Percentiles rank a stretch among this genome's conserved stretches.
Conservation (phyloP, 2,113 vertebrate genomes). For the Tragelaphus buxtoni region DNA sequence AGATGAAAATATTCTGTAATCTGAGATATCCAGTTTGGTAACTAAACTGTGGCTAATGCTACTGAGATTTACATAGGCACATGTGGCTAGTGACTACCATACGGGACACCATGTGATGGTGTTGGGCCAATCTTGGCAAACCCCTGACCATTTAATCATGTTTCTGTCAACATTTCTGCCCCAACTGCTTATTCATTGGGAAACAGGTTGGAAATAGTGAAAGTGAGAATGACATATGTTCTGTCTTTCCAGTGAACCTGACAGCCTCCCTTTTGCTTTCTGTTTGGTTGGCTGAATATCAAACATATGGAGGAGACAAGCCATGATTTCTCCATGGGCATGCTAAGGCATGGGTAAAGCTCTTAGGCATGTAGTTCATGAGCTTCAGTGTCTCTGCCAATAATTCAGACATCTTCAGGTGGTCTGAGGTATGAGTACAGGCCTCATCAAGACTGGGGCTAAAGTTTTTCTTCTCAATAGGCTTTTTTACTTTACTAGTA, state of each 20-base stretch:
- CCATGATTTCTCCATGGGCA: constrained; percentile 51
- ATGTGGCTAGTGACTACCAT: constrained; percentile 20
- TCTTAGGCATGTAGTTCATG: not conserved
- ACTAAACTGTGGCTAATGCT: not conserved
- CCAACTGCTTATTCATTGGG: constrained; percentile 43
- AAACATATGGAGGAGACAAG: constrained; percentile 55
- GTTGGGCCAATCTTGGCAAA: constrained; percentile 42
- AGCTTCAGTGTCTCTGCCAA: not conserved
- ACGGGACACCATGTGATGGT: not conserved
- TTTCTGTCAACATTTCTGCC: constrained; percentile 53
- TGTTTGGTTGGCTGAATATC: constrained; percentile 50
- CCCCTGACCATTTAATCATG: constrained; percentile 46
- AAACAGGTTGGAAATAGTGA: constrained; percentile 33
- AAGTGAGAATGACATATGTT: constrained; percentile 48
- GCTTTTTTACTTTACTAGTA: constrained; percentile 6
- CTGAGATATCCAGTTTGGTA: not conserved
- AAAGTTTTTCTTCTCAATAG: constrained; percentile 1
- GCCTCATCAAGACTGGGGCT: not conserved
- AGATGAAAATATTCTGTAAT: constrained; percentile 9
- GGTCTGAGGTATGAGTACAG: not conserved
- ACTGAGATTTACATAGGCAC: constrained; percentile 26
- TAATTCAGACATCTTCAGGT: constrained; percentile 43
- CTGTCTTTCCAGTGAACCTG: constrained; percentile 46
- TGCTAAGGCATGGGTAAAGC: not conserved
- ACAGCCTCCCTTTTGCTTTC: constrained; percentile 48